Evolutionary conservation across 2,888 invertebrate genomes (phyloP).

Genomic region (Agrenia bidenticulata): DNA sequence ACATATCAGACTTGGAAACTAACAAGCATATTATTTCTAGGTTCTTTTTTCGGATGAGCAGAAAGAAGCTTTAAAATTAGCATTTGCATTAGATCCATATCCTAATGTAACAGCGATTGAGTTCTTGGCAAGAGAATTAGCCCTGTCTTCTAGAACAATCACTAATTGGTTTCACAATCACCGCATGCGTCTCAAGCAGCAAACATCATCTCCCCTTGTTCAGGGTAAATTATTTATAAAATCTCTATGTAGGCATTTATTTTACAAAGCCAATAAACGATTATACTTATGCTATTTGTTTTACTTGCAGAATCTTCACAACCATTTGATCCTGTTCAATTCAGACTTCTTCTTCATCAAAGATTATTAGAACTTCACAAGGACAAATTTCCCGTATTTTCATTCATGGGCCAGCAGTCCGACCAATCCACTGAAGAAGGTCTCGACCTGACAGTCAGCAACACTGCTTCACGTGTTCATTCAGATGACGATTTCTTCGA

Average conservation of each 20-base stretch:
- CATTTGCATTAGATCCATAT: slow-evolving; percentile 94
- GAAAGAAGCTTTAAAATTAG: slow-evolving; percentile 89
- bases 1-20: no score
- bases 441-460: slow-evolving; percentile 72
- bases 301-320: slow-evolving; percentile 50
- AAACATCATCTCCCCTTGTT: slow-evolving; percentile 56
- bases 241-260: not conserved
- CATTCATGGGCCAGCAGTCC: slow-evolving; percentile 65
- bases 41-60: slow-evolving; percentile 98
- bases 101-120: slow-evolving; percentile 96
- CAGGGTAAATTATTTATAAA: slow-evolving; percentile 46
- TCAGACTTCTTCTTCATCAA: slow-evolving; percentile 83
- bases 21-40: slow-evolving; percentile 29
- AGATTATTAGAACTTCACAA: slow-evolving; percentile 83
- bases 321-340: slow-evolving; percentile 84
- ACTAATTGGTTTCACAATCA: slow-evolving; percentile 99
- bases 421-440: slow-evolving; percentile 73
- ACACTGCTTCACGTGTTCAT: slow-evolving; percentile 76
- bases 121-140: slow-evolving; percentile 86
- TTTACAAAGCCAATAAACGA: not conserved
- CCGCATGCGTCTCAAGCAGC: slow-evolving; percentile 94
- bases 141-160: slow-evolving; percentile 90
- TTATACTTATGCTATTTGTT: not conserved
- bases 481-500: slow-evolving; percentile 76
- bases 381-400: slow-evolving; percentile 63